Evolutionary conservation across 2,888 invertebrate species (phyloP), one percentile per base, ranked within the genome.

Genomic region (Dasypolia templi): DNA sequence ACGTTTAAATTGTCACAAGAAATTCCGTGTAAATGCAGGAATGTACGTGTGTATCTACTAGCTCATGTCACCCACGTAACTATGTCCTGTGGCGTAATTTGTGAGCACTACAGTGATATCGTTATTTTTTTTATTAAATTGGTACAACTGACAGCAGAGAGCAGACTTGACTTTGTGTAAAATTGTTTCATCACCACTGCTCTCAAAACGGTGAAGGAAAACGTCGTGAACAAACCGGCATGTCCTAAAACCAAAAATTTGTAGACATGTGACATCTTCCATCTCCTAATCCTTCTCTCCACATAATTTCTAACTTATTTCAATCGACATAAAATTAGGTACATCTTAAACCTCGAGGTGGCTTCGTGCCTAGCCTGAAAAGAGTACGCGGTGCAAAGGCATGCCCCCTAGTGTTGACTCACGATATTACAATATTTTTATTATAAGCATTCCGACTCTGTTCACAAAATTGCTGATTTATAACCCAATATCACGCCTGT

Each of bases 371-470:
- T 83, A 42, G n/a, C 49, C 42, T 32, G 55, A 46, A 72, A 58
- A 65, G 63, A 66, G 29, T 64, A 35, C 56, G 53, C 39, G 64
- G 58, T 61, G 51, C 77, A 70, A 67, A 67, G 70, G 72, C 76
- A 66, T 64, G 70, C 53, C 77, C 68, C 82, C 58, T 29, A 56
- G 49, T 88, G 86, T 89, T 87, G 82, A 77, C 81, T 74, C 68
- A 65, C 68, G 51, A 79, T 85, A 77, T 83, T 85, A 84, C 76
- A 71, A 67, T 87, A 84, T 87, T 87, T 83, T 87, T 83, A 79
- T 76, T 75, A 86, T 81, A 86, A 85, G 86, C 77, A 84, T 78
- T 81, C 19, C 67, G 35, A 74, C 69, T 68, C 46, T 81, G 71
- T 85, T 86, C 58, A 73, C 64, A 56, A 70, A 61, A 53, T 32